phyloP scores from a whole-genome alignment of 1,140 invertebrate species.

The Drosophila setifemur region DNA sequence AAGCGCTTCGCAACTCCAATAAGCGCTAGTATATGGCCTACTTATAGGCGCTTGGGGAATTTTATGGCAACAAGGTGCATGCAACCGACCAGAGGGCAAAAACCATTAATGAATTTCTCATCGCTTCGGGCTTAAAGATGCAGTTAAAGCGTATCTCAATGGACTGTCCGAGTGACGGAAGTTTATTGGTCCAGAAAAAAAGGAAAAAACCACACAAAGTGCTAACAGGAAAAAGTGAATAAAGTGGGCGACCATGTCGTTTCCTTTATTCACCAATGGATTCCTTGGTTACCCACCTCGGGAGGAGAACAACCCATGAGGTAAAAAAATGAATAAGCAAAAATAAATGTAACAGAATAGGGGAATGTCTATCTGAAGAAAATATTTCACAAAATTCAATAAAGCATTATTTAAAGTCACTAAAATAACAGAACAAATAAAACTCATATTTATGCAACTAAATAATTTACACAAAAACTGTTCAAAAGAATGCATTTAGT shows the following conservation, averaged over 20 bases:
- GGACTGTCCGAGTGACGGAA: slow-evolving; percentile 7
- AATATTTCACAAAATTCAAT: too few species aligned
- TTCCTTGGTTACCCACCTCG: slow-evolving; percentile 14
- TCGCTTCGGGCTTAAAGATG: slow-evolving; percentile 35
- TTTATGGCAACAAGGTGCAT: slow-evolving; percentile 38
- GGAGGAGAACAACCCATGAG: not conserved
- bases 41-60: slow-evolving; percentile 36
- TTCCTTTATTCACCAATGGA: slow-evolving; percentile 13
- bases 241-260: not conserved
- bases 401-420: too few species aligned
- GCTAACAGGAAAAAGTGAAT: slow-evolving; percentile 9
- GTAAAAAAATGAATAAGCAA: not conserved
- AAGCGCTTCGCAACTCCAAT: slow-evolving; percentile 6
- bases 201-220: slow-evolving; percentile 4
- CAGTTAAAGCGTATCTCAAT: slow-evolving; percentile 37
- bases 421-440: too few species aligned
- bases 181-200: slow-evolving; percentile 16
- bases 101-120: slow-evolving; percentile 42
- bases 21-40: slow-evolving; percentile 47
- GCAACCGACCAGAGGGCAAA: slow-evolving; percentile 17
- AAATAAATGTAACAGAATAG: too few species aligned
- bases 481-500: too few species aligned
- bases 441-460: too few species aligned
- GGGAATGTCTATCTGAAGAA: too few species aligned
- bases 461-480: too few species aligned